A percentile compares a stretch with the other conserved stretches of the same genome.
Evolutionary conservation across 2,888 invertebrate species (phyloP).

Genomic region (Nemotelus nigrinus): DNA sequence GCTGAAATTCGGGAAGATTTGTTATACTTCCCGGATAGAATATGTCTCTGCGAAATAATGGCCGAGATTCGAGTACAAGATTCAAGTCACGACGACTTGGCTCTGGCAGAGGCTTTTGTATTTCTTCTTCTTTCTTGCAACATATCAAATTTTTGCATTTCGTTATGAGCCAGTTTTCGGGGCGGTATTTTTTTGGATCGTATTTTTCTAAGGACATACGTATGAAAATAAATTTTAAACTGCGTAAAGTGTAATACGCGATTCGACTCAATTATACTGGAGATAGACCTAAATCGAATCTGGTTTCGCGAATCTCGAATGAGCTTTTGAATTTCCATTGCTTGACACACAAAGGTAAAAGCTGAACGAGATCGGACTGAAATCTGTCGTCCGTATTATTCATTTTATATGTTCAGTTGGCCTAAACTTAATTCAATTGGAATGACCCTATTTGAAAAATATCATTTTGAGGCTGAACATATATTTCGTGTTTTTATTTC

Average conservation of each 20-base stretch:
- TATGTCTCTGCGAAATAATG: slow-evolving; percentile 25
- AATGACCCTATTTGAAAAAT: too few species aligned
- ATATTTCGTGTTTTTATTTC: too few species aligned
- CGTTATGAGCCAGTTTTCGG: not conserved
- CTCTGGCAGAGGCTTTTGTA: slow-evolving; percentile 64
- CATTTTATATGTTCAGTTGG: too few species aligned
- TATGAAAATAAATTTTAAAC: not conserved
- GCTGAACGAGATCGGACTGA: too few species aligned
- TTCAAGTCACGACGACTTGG: slow-evolving; percentile 69
- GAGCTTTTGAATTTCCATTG: too few species aligned
- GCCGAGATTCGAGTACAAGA: slow-evolving; percentile 57
- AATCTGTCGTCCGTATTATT: too few species aligned
- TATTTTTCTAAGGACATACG: not conserved
- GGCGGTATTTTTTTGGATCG: not conserved
- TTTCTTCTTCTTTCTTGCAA: not conserved
- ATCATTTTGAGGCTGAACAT: too few species aligned
- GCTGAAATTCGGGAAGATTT: not conserved
- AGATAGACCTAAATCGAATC: not conserved
- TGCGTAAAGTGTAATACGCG: not conserved
- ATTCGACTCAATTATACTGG: not conserved
- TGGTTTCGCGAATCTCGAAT: too few species aligned
- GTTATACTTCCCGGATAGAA: slow-evolving; percentile 31
- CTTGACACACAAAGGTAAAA: too few species aligned
- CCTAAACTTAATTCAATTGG: too few species aligned
- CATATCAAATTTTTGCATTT: not conserved